Conservation (phyloP, 2,888 invertebrate genomes). For the Drosophila kambysellisi region DNA sequence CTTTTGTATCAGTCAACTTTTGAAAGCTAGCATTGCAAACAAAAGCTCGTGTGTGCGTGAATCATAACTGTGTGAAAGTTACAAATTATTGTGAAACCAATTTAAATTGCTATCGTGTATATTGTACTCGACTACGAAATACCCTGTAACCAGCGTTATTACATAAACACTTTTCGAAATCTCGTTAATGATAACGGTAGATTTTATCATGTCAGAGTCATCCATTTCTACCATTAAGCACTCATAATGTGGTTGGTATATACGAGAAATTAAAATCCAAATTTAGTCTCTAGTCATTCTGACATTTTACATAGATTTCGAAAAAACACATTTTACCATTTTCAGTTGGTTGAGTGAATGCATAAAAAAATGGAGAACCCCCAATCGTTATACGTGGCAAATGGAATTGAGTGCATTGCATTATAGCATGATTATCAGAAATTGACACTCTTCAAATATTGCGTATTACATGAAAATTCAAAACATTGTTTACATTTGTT, state of each 20-base stretch:
- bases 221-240: not conserved
- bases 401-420: not conserved
- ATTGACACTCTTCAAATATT: constrained; percentile 33
- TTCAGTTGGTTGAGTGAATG: not conserved
- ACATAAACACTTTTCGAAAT: too few species aligned
- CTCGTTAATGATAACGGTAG: not conserved
- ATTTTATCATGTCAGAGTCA: not conserved
- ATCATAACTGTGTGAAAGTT: constrained; percentile 29
- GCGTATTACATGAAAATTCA: constrained; percentile 17
- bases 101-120: not conserved
- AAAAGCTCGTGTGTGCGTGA: constrained; percentile 21
- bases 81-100: constrained; percentile 1
- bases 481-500: not conserved
- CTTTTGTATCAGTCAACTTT: constrained; percentile 21
- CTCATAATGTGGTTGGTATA: not conserved
- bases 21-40: not conserved
- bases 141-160: not conserved
- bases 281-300: not conserved
- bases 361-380: not conserved
- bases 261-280: not conserved
- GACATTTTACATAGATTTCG: not conserved
- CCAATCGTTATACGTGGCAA: not conserved
- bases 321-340: not conserved
- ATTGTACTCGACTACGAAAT: not conserved
- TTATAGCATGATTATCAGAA: constrained; percentile 41